Evolutionary conservation across 2,888 invertebrate species (phyloP).

Genomic region (Lamproptera curius): DNA sequence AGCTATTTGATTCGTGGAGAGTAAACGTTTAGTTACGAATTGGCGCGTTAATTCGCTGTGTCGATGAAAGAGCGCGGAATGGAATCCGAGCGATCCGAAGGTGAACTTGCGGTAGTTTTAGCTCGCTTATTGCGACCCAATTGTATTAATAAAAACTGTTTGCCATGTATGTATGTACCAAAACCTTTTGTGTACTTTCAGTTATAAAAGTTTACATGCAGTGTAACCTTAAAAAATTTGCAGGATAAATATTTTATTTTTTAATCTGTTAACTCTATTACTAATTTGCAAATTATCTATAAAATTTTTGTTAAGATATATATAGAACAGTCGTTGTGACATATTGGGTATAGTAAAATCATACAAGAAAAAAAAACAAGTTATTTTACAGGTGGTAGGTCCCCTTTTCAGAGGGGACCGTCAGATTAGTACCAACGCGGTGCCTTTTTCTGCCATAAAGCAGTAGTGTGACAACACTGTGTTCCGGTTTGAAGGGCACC

Average conservation of each 20-base stretch:
- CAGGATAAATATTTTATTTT: neutral
- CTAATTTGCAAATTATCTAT: neutral
- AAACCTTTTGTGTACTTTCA: neutral
- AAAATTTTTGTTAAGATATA: neutral
- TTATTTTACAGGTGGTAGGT: no score
- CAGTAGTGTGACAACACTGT: no score
- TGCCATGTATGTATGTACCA: neutral
- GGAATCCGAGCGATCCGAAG: constrained; percentile 3
- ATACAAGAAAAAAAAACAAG: no score
- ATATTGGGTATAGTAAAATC: no score
- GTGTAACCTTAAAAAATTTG: neutral
- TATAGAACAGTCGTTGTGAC: no score
- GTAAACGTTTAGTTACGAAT: constrained; percentile 14
- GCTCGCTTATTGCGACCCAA: neutral
- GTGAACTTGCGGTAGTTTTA: constrained; percentile 1
- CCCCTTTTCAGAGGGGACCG: no score
- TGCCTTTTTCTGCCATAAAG: no score
- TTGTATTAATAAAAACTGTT: neutral
- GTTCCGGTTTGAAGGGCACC: no score
- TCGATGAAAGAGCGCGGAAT: constrained; percentile 7
- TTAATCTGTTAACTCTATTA: neutral
- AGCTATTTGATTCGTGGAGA: constrained; percentile 14
- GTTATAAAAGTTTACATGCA: neutral
- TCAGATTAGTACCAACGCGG: no score
- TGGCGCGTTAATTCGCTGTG: constrained; percentile 8